Percentiles rank a stretch among this genome's conserved stretches.
These are phyloP conservation scores for Corythornis cristatus DNA, from an alignment of 2,113 vertebrate species.

Conservation along the genomic window DNA sequence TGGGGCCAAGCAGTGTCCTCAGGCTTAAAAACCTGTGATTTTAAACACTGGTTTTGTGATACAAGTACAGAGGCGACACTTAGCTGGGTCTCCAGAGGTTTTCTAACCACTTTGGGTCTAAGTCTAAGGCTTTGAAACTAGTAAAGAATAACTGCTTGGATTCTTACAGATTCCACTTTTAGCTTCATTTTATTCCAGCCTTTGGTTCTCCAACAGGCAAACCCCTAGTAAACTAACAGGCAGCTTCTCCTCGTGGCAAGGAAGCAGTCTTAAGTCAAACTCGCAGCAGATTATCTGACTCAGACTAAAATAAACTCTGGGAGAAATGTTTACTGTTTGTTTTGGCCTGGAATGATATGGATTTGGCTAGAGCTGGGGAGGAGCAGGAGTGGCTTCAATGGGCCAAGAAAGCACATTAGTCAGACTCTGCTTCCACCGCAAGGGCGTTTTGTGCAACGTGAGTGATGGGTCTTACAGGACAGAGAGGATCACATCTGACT, in stretches of 20 bases:
- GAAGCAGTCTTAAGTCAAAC: background rate
- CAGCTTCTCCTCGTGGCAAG: background rate
- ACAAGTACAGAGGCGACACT: background rate
- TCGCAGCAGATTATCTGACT: slow-evolving; percentile 24
- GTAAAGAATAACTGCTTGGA: background rate
- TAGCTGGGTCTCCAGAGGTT: background rate
- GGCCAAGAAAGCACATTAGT: background rate
- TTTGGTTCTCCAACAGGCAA: background rate
- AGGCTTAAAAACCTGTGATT: background rate
- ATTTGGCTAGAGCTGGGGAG: background rate
- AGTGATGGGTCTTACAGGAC: background rate
- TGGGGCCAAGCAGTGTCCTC: background rate
- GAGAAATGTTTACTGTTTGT: slow-evolving; percentile 50
- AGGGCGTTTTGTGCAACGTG: background rate
- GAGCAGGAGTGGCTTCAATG: background rate
- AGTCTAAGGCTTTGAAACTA: background rate
- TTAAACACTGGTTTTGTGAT: background rate
- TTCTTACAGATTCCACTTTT: background rate
- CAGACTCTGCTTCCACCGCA: slow-evolving; percentile 26
- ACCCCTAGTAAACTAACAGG: background rate
- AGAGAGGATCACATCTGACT: background rate
- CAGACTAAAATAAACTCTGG: slow-evolving; percentile 43
- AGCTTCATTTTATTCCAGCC: background rate
- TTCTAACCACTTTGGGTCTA: background rate
- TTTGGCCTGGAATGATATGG: slow-evolving; percentile 12